Base-by-base conservation (phyloP, 64 coral and sea anemone species). In the Dendrophyllia cribrosa region DNA sequence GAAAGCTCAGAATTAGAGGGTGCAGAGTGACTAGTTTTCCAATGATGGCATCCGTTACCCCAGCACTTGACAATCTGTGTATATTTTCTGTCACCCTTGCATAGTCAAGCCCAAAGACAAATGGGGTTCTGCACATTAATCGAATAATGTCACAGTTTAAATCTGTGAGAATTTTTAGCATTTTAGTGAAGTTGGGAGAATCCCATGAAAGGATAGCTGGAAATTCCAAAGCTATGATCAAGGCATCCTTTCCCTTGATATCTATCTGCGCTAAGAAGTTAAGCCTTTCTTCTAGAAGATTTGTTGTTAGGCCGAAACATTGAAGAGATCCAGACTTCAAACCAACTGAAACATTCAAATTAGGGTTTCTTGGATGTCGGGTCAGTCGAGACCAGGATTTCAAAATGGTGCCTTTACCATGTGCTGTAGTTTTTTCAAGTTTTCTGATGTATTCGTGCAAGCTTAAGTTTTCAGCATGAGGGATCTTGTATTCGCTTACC, bases 121-220 rank as follows among this genome's bases (percentile, higher is more conserved):
- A 91, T 11, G 97, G 91, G 20, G 83, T 92, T 55, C 90, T 94
- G 7, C 89, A 87, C 70, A 99, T 71, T 67, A 95, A 78, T 17
- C 83, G 91, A 7, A 92, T 62, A 53, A 94, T 74, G 72, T 99
- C 93, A 51, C 97, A 99, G 6, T 81, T 92, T 69, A 96, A 93
- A 76, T 72, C 88, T 66, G 93, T 91, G 24, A 99, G 59, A 11
- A 99, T 12, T 76, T 88, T 73, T 9, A 93, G 49, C 70, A 99
- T 93, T 49, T 76, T 71, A 64, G 34, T 52, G 58, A 99, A 94
- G 55, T 70, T 90, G 20, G 82, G 43, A 47, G 23, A 75, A 52
- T 93, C 52, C 76, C 92, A 99, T 5, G 78, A 48, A 17, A 99
- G 84, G 71, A 91, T 89, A 70, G 94, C 93, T 20, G 97, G 97